Percentiles rank a stretch among this genome's conserved stretches.
Evolutionary conservation across 2,113 vertebrate species (phyloP).

Genomic region (Melospiza melodia): DNA sequence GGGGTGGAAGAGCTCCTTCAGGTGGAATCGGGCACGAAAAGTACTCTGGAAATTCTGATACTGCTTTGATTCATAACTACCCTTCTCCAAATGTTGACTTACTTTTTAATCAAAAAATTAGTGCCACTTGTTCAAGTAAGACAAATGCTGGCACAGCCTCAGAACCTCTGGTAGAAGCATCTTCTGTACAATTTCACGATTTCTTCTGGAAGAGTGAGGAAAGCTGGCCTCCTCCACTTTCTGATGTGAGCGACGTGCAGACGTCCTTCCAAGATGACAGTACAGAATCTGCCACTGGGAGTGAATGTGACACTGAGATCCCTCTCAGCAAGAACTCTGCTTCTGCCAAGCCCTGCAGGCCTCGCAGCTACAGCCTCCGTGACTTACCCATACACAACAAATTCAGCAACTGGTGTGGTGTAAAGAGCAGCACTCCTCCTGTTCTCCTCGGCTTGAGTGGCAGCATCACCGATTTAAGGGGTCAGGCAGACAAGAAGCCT

Average conservation of each 20-base stretch:
- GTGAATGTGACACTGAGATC: conserved; percentile 84
- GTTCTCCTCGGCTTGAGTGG: neutral
- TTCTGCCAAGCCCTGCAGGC: conserved; percentile 4
- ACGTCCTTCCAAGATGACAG: conserved; percentile 68
- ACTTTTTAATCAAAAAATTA: neutral
- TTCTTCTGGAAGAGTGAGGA: conserved; percentile 41
- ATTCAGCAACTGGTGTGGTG: conserved; percentile 88
- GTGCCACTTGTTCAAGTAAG: neutral
- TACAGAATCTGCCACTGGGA: conserved; percentile 71
- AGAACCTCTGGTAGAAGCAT: neutral
- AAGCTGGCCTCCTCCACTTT: neutral
- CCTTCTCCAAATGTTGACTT: neutral
- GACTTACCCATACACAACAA: conserved; percentile 89
- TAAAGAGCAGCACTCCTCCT: conserved; percentile 57
- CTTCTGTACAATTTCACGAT: neutral
- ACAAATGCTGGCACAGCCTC: neutral
- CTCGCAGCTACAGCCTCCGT: conserved; percentile 52
- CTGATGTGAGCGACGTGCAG: conserved; percentile 45
- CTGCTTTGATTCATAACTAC: neutral
- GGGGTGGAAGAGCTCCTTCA: neutral
- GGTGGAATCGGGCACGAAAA: neutral
- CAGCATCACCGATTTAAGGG: neutral
- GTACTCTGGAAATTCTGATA: neutral
- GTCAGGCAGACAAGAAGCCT: conserved; percentile 23
- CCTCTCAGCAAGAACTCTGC: conserved; percentile 69